Percentiles rank a stretch among this genome's conserved stretches.
phyloP scores from a whole-genome alignment of 2,113 vertebrate species.

The Prionailurus bengalensis region DNA sequence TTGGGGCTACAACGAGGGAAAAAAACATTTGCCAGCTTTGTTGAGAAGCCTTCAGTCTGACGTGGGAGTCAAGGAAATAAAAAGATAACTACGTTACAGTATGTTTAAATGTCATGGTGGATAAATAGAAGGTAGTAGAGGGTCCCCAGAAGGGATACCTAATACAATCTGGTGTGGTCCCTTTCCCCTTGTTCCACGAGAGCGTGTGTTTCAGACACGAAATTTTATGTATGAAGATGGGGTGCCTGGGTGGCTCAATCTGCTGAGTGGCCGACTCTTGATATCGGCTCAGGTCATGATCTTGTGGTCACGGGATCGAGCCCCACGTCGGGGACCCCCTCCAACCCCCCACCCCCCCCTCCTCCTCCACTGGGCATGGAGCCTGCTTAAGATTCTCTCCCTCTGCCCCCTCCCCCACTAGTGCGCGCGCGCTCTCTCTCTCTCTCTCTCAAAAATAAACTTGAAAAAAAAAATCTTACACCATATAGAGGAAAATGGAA shows the following conservation, averaged over 20 bases:
- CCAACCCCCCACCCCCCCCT: too few relatives aligned
- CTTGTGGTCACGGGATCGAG: too few relatives aligned
- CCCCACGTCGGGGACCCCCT: too few relatives aligned
- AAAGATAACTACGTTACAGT: background rate
- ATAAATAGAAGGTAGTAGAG: background rate
- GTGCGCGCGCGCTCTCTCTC: too few relatives aligned
- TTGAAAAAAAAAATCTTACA: background rate
- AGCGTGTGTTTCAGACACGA: background rate
- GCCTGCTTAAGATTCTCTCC: too few relatives aligned
- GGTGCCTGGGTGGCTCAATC: too few relatives aligned
- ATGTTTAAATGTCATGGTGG: background rate
- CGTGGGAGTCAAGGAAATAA: background rate
- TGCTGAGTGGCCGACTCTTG: too few relatives aligned
- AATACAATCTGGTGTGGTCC: background rate
- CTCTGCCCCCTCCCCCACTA: too few relatives aligned
- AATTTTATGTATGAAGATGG: background rate
- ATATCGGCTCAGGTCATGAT: too few relatives aligned
- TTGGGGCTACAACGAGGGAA: background rate
- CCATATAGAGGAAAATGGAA: slow-evolving; percentile 1
- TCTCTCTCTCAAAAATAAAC: too few relatives aligned
- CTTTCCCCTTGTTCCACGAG: background rate
- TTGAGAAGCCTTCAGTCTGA: background rate
- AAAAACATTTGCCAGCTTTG: background rate
- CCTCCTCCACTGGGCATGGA: too few relatives aligned
- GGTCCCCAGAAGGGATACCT: background rate